These are phyloP conservation scores for Caiman crocodilus DNA, from an alignment of 2,797 vertebrate species.

Conservation along the genomic window DNA sequence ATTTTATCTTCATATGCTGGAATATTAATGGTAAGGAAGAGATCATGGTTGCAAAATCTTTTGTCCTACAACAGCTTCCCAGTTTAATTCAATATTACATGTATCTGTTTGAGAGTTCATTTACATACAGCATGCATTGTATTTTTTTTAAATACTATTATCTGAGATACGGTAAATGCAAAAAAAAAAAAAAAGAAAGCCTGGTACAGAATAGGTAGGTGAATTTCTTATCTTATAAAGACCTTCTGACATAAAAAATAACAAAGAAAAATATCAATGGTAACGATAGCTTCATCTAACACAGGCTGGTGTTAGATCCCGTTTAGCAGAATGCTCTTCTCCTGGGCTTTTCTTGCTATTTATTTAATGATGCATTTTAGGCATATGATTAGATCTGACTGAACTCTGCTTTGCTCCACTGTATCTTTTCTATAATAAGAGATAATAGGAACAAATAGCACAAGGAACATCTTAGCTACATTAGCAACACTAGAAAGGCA, in stretches of 20 bases:
- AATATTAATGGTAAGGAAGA: slow-evolving; percentile 85
- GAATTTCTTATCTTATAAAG: neutral
- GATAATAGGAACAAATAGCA: neutral
- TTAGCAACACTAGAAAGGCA: neutral
- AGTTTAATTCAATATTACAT: neutral
- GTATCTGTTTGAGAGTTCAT: neutral
- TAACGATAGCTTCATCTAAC: too few relatives aligned
- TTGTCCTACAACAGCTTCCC: neutral
- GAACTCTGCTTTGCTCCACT: neutral
- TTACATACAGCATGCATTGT: neutral
- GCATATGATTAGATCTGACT: neutral
- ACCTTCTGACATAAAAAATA: neutral
- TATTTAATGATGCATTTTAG: neutral
- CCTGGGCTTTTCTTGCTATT: neutral
- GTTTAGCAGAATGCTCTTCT: neutral
- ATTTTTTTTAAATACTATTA: neutral
- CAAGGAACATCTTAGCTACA: neutral
- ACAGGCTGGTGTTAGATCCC: too few relatives aligned
- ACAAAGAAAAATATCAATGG: neutral
- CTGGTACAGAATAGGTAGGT: rapidly evolving
- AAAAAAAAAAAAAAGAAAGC: neutral
- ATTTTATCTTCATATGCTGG: slow-evolving; percentile 92
- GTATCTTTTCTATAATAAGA: neutral
- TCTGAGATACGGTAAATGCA: neutral
- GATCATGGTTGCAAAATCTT: neutral